Evolutionary conservation across 1,140 invertebrate species (phyloP), one percentile per base, ranked within the genome.

Genomic region (Antheraea pernyi): DNA sequence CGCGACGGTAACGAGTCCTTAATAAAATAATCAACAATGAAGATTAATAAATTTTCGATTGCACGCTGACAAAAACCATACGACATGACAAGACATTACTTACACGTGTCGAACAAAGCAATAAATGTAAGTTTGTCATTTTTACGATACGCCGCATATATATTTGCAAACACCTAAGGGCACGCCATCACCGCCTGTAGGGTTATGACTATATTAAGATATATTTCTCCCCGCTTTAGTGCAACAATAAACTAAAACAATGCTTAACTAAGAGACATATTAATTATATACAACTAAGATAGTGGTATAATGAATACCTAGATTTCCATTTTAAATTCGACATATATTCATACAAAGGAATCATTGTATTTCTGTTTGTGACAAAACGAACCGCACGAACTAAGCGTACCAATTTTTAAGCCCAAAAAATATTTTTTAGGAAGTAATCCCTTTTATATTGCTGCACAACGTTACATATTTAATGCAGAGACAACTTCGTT

Each of bases 111-210:
- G 77, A 77, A 79, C 76, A 70, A 66, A 68, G 80, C 78, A 80
- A 88, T 89, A 86, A 88, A 88, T 80, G 80, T 82, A 75, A 82
- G 76, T 81, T 81, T 88, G 81, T 88, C 85, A 84, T 86, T 84
- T 89, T 91, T 87, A 89, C 83, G 86, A 83, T 77, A 77, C 66
- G 73, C 78, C 74, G 79, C 77, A 80, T 78, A 65, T 72, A 76
- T 74, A 81, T 84, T 81, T 80, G 81, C 46, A 53, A 53, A 53
- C 46, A 53, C 73, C 70, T 80, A 68, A 61, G 1, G 46, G 13
- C 46, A 16, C 5, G 46, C 46, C 16, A 71, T 67, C 71, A 77
- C 81, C 83, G 83, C 83, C 81, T 80, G 85, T 73, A 65, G 81
- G 68, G 80, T 82, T 78, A 74, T 79, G 73, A 72, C 71, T 74